Evolutionary conservation across 2,113 vertebrate genomes (phyloP), one percentile per base, ranked within the genome.

Genomic region (Neoarius graeffei): DNA sequence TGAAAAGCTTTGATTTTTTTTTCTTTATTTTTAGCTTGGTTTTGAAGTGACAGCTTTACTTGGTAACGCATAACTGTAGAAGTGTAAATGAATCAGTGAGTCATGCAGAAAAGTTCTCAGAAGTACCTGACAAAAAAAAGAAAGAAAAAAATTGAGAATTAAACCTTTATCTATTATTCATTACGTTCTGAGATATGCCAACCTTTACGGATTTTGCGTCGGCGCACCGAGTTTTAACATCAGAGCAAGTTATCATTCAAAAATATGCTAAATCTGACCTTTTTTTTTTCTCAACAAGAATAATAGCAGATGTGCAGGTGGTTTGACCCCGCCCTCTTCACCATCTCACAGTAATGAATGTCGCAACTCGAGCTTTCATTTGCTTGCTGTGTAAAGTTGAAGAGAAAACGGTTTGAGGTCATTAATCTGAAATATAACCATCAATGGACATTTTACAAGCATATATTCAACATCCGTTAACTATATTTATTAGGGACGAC

Each of bases 31-130:
- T 84, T 54, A 64, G 57, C 17, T 14, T 57, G 25, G 54, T 57
- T 73, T n/a, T 62, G 76, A 81, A 50, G 74, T 81, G 82, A 67
- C 87, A 30, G 14, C 4, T 42, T 35, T 67, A 66, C 42, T 64
- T n/a, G 1, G 23, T 11, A 4, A 30, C 1, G 4, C 8, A 42
- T 48, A 73, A 69, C 27, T 20, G 8, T 76, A 76, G 2, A 50
- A 50, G 20, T 76, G 42, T 76, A 50, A 13, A 79, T 50, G 74
- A 52, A 1, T 17, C n/a, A 30, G n/a, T 80, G 77, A 80, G 14
- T 79, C 81, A 50, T 50, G 23, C 1, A 9, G 82, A 17, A 66
- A 81, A 35, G 79, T 59, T 81, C 35, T 23, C 59, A 23, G 20
- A 62, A 59, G 7, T 57, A 82, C 19, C 56, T 60, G 25, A 19